Evolutionary conservation across 2,888 invertebrate species (phyloP), one percentile per base, ranked within the genome.

Genomic region (Spodoptera exigua): DNA sequence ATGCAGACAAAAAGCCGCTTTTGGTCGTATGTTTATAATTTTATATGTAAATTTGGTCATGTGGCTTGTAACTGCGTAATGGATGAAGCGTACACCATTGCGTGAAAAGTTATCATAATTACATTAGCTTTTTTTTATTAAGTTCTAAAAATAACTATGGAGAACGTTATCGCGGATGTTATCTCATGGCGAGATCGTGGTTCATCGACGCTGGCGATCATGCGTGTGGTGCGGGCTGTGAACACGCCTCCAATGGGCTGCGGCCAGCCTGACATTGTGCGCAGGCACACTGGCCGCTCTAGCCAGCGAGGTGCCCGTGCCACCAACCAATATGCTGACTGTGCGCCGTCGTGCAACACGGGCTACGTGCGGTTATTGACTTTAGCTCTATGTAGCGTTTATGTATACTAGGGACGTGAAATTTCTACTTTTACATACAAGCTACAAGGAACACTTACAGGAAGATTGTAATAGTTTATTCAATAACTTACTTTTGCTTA

Each of bases 161-260:
- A 82, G 85, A 88, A 85, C 87, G 91, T 91, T 93, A 93, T 93
- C 93, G 84, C 84, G 80, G 83, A 84, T 88, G 90, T 91, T 94
- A 93, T 94, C 92, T 92, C 89, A 90, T 89, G 89, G 90, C 89
- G 87, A 92, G 88, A 90, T 89, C 87, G 75, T 78, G 76, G 67
- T 70, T 77, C 70, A 78, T 70, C 63, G 77, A 63, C 64, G 68
- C 70, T 65, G 71, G 64, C 75, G 70, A 64, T 71, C 63, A 75
- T 74, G 76, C 72, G 70, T 73, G 74, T 71, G 55, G 59, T 56
- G 68, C 63, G 61, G 52, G 40, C 61, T 53, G 53, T 53, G 62
- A 57, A 67, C 61, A 57, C 68, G 59, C 62, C 60, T 59, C 62
- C 75, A 73, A 73, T 74, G 73, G 64, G 68, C 66, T 69, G 61